Conservation (phyloP, 2,888 invertebrate species). For the Dynastes hyllus region DNA sequence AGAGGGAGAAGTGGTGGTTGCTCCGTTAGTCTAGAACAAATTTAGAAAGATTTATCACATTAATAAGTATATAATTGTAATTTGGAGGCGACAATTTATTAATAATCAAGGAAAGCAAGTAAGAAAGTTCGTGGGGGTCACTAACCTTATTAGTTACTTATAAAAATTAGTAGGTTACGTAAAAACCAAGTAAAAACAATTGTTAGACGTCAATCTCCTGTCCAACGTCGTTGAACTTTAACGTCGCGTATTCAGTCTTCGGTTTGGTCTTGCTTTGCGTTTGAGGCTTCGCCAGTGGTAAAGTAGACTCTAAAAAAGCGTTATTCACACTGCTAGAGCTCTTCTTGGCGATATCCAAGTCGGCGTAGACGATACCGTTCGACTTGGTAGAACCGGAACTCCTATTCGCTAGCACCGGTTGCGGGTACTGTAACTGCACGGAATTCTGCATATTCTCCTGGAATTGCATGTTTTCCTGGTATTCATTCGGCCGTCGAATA, state of each 20-base stretch:
- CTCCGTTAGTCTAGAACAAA: conserved; percentile 81
- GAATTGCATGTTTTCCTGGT: conserved; percentile 66
- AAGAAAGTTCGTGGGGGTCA: conserved; percentile 23
- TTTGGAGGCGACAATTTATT: conserved; percentile 45
- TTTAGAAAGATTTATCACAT: conserved; percentile 39
- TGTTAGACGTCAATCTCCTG: conserved; percentile 80
- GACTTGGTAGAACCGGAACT: conserved; percentile 60
- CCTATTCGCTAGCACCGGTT: conserved; percentile 65
- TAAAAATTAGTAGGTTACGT: conserved; percentile 59
- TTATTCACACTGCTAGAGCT: conserved; percentile 60
- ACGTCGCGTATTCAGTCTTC: conserved; percentile 78
- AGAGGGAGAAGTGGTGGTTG: conserved; percentile 75
- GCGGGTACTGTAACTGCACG: conserved; percentile 70
- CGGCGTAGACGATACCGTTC: conserved; percentile 72
- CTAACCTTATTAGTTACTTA: conserved; percentile 61
- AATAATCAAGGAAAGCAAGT: not conserved
- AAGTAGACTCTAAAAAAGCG: conserved; percentile 53
- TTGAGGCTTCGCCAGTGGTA: conserved; percentile 53
- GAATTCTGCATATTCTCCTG: conserved; percentile 67
- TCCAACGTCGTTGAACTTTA: conserved; percentile 80
- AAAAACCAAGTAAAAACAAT: conserved; percentile 57
- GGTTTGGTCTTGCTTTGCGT: conserved; percentile 66
- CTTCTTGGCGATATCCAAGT: conserved; percentile 69
- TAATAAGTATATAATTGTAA: conserved; percentile 46
- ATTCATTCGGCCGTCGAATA: conserved; percentile 66